phyloP scores from a whole-genome alignment of 2,113 vertebrate genomes.

The Oenanthe oenanthe region DNA sequence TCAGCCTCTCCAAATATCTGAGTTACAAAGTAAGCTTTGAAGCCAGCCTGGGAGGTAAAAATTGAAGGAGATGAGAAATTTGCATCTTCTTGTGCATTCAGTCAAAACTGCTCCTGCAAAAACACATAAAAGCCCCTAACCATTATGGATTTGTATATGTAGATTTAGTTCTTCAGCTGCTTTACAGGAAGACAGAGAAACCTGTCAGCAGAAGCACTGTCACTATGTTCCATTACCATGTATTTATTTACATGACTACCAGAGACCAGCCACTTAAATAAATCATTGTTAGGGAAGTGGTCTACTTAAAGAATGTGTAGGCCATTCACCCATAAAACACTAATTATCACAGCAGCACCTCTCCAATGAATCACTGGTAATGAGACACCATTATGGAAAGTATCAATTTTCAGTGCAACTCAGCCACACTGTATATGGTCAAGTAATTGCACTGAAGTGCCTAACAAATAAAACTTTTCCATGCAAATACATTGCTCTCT shows the following conservation, averaged over 20 bases:
- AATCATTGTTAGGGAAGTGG: slow-evolving; percentile 40
- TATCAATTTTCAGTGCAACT: slow-evolving; percentile 38
- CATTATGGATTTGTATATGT: slow-evolving; percentile 53
- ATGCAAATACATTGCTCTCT: not conserved
- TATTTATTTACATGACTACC: slow-evolving; percentile 51
- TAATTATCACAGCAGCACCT: slow-evolving; percentile 52
- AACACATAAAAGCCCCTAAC: slow-evolving; percentile 41
- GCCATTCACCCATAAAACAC: slow-evolving; percentile 22
- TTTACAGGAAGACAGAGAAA: slow-evolving; percentile 42
- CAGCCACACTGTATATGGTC: not conserved
- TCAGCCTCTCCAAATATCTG: slow-evolving; percentile 9
- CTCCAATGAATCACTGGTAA: slow-evolving; percentile 46
- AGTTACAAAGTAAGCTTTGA: slow-evolving; percentile 47
- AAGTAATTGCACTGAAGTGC: slow-evolving; percentile 22
- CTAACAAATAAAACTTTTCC: slow-evolving; percentile 40
- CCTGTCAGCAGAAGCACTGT: slow-evolving; percentile 20
- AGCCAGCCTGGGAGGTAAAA: slow-evolving; percentile 28
- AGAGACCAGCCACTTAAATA: slow-evolving; percentile 34
- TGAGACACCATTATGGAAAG: slow-evolving; percentile 41
- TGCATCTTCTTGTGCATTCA: slow-evolving; percentile 48
- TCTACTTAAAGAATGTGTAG: slow-evolving; percentile 23
- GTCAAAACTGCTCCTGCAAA: slow-evolving; percentile 32
- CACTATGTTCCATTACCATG: not conserved
- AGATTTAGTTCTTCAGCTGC: slow-evolving; percentile 36
- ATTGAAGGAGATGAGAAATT: slow-evolving; percentile 29